Evolutionary conservation across 2,888 invertebrate genomes (phyloP), one percentile per base, ranked within the genome.

Genomic region (Chrysina gloriosa): DNA sequence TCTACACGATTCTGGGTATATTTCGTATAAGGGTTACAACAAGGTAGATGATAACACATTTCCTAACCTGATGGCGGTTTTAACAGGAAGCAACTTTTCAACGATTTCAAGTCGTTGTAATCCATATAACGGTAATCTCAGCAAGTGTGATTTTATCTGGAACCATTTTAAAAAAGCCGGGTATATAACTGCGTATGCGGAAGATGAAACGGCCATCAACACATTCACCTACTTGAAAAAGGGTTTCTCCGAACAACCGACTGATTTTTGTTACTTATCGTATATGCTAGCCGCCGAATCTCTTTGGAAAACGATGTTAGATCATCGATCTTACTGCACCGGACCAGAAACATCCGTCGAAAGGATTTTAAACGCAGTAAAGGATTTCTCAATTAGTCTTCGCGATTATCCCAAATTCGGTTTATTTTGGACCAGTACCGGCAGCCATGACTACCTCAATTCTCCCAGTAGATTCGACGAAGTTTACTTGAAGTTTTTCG

Each of bases 11-110:
- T 88, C 75, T 52, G 71, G 71, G n/a, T 81, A 80, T 73, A 70
- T 76, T n/a, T 80, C 80, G 71, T 75, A 79, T 23, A 67, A 71
- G 27, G 80, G 78, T 0, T 82, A 82, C 69, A 87, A 86, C 71
- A 87, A 93, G 88, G 88, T 93, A 70, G 94, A 90, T 4, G 96
- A 96, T 77, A 96, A 96, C 77, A 96, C 95, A 0, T 94, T 93
- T 78, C 95, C 96, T 0, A 97, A 97, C 82, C 82, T 96, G 54
- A 91, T 95, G 87, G 93, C 95, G 0, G 85, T 92, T 47, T 84
- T 93, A 16, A 89, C 92, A 0, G 96, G 96, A 1, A 85, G 87
- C 69, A 79, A 83, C 67, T 64, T 69, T 25, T 61, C 79, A 0
- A 75, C 84, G 11, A 83, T 88, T 2, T 84, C 87, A 52, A 74